A percentile compares a stretch with the other conserved stretches of the same genome.
phyloP scores from a whole-genome alignment of 2,888 invertebrate genomes.

The Campoplex nolae region DNA sequence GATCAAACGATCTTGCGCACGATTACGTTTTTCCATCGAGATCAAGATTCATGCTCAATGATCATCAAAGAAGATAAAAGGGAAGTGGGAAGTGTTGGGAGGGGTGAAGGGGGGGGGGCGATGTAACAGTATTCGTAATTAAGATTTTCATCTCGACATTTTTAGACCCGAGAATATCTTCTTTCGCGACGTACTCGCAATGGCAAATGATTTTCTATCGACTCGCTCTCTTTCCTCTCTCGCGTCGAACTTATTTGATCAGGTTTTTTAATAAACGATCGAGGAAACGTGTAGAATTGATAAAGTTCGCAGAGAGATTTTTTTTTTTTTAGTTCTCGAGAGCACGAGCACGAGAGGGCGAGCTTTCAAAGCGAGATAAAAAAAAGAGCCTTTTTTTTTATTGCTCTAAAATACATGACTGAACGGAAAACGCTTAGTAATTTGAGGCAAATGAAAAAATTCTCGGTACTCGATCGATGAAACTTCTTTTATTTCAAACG shows the following conservation, averaged over 20 bases:
- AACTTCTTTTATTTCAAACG: background rate
- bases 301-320: background rate
- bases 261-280: background rate
- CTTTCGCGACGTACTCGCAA: too few relatives aligned
- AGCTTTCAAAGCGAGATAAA: background rate
- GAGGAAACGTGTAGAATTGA: background rate
- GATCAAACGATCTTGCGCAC: background rate
- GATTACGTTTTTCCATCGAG: background rate
- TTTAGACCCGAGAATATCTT: too few relatives aligned
- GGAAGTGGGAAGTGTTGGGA: background rate
- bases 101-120: background rate
- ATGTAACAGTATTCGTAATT: background rate
- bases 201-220: too few relatives aligned
- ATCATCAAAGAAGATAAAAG: background rate
- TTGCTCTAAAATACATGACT: background rate
- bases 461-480: background rate
- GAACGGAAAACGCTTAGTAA: background rate
- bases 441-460: constrained; percentile 1
- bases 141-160: background rate
- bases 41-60: background rate
- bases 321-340: background rate
- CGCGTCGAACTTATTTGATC: background rate
- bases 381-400: background rate
- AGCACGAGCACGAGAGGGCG: background rate
- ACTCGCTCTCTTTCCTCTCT: too few relatives aligned